phyloP scores from a whole-genome alignment of 2,113 vertebrate genomes.

The Austrofundulus limnaeus region DNA sequence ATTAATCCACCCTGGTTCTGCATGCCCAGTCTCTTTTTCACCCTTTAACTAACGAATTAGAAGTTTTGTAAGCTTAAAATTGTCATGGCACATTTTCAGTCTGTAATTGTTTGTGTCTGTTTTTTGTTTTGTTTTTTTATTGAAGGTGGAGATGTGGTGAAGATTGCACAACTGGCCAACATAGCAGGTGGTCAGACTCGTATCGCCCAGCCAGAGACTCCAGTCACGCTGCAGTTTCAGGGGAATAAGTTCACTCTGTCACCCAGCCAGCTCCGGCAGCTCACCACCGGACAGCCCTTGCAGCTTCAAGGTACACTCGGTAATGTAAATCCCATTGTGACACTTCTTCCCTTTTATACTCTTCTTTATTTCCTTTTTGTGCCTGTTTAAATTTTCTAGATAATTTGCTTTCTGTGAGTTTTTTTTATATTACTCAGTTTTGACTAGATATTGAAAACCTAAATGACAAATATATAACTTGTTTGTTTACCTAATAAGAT shows the following conservation, averaged over 20 bases:
- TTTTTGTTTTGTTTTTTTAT: constrained; percentile 31
- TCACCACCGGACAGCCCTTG: constrained; percentile 90
- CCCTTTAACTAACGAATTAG: constrained; percentile 79
- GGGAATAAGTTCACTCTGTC: constrained; percentile 94
- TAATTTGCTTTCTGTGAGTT: background rate
- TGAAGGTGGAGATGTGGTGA: constrained; percentile 89
- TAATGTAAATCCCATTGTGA: constrained; percentile 62
- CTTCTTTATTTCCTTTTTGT: constrained; percentile 5
- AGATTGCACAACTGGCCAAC: constrained; percentile 87
- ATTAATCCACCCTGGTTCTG: constrained; percentile 80
- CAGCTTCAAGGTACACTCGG: constrained; percentile 90
- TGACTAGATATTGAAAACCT: background rate
- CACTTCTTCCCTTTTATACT: constrained; percentile 13
- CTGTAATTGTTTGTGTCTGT: background rate
- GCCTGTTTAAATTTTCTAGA: background rate
- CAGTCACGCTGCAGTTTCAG: constrained; percentile 92
- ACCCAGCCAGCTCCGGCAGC: constrained; percentile 90
- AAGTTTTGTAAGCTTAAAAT: constrained; percentile 7
- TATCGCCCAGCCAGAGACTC: constrained; percentile 88
- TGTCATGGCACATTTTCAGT: background rate
- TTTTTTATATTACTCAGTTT: background rate
- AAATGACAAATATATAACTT: background rate
- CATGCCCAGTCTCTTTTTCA: constrained; percentile 80
- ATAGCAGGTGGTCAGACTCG: constrained; percentile 85
- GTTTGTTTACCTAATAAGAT: background rate